phyloP scores from a whole-genome alignment of 2,113 vertebrate species.

The Phaethornis superciliosus region DNA sequence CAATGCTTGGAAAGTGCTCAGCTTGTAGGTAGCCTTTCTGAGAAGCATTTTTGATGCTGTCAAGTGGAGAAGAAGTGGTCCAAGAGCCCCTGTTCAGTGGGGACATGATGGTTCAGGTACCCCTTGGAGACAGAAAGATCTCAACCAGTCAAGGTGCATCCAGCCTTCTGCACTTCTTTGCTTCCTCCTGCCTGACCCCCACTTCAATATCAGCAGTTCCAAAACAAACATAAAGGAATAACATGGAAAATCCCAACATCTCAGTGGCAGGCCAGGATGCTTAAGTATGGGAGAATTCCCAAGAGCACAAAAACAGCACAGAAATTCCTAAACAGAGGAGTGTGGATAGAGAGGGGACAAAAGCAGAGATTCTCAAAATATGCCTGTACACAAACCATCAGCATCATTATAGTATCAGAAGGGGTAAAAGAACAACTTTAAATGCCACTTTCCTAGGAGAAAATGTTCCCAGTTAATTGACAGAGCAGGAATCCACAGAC shows the following conservation, averaged over 20 bases:
- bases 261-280: neutral
- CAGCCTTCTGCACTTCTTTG: accelerated
- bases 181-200: neutral
- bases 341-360: neutral
- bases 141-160: accelerated
- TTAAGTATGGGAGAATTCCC: neutral
- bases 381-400: neutral
- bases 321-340: neutral
- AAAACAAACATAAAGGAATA: neutral
- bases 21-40: accelerated
- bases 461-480: accelerated
- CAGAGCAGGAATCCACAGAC: accelerated
- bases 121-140: neutral
- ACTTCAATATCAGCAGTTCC: accelerated
- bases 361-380: neutral
- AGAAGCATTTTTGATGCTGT: neutral
- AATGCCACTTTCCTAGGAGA: neutral
- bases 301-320: neutral
- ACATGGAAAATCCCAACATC: neutral
- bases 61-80: neutral
- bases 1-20: accelerated
- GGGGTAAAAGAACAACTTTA: neutral
- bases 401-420: accelerated
- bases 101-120: neutral
- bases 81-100: neutral